Evolutionary conservation across 1,140 invertebrate genomes (phyloP).

Genomic region (Eumeta japonica): DNA sequence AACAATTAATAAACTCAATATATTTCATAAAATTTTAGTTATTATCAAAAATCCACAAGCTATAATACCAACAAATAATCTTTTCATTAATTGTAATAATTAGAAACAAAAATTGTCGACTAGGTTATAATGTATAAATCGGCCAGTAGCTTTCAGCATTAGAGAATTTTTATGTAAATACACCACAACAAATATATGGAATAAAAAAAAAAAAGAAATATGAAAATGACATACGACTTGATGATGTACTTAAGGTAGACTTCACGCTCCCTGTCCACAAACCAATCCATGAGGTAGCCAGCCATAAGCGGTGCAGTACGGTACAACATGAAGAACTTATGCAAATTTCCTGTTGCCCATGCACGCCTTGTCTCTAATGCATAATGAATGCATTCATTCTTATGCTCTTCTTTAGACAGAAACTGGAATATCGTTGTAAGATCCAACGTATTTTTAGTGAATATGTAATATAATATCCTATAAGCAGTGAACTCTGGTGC

Average conservation of each 20-base stretch:
- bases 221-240: conserved; percentile 85
- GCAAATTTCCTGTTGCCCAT: conserved; percentile 89
- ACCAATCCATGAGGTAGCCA: conserved; percentile 97
- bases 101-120: conserved; percentile 4
- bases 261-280: conserved; percentile 89
- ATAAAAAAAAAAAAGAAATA: conserved; percentile 12
- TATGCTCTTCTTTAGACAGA: conserved; percentile 74
- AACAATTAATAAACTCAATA: neutral
- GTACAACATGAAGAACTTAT: conserved; percentile 90
- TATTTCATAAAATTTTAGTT: neutral
- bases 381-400: conserved; percentile 82
- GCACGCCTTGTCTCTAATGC: conserved; percentile 84
- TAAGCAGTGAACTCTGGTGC: conserved; percentile 95
- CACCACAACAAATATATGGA: too few species aligned
- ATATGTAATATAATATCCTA: conserved; percentile 94
- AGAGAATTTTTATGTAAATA: too few species aligned
- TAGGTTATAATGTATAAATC: too few species aligned
- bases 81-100: too few species aligned
- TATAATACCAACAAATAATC: too few species aligned
- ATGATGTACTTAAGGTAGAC: conserved; percentile 86
- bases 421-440: conserved; percentile 85
- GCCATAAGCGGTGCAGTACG: conserved; percentile 87
- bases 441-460: conserved; percentile 94
- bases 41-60: too few species aligned
- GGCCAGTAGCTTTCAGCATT: too few species aligned